phyloP scores from a whole-genome alignment of 1,140 invertebrate species.

The Megalopta genalis region DNA sequence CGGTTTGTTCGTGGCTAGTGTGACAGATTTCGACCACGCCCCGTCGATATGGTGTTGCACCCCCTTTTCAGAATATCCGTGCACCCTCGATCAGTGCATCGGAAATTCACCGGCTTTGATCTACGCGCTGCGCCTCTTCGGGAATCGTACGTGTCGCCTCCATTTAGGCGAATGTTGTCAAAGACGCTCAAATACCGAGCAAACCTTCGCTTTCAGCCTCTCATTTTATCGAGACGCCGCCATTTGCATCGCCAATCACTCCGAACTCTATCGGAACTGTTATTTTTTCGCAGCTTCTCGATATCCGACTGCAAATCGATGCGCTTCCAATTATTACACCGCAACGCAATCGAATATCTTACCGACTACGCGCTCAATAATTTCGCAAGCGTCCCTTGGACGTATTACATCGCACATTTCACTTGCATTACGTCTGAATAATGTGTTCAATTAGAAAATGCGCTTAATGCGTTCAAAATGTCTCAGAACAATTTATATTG shows the following conservation, averaged over 20 bases:
- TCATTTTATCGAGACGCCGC: neutral
- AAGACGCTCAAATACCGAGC: slow-evolving; percentile 1
- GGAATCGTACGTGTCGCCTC: slow-evolving; percentile 35
- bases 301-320: too few species aligned
- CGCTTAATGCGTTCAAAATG: too few species aligned
- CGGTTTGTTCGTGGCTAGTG: slow-evolving; percentile 77
- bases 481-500: too few species aligned
- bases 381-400: neutral
- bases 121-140: slow-evolving; percentile 31
- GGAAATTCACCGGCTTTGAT: slow-evolving; percentile 59
- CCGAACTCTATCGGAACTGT: neutral
- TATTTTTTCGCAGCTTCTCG: neutral
- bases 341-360: neutral
- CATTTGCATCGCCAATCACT: neutral
- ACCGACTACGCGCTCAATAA: neutral
- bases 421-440: too few species aligned
- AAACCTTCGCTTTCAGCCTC: slow-evolving; percentile 1
- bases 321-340: too few species aligned
- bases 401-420: neutral
- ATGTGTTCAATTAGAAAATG: too few species aligned
- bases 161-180: slow-evolving; percentile 20
- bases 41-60: slow-evolving; percentile 75
- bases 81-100: slow-evolving; percentile 43
- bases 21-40: slow-evolving; percentile 81
- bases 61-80: slow-evolving; percentile 54